These are phyloP conservation scores for Trematomus bernacchii DNA, from an alignment of 2,797 vertebrate species.

Conservation along the genomic window DNA sequence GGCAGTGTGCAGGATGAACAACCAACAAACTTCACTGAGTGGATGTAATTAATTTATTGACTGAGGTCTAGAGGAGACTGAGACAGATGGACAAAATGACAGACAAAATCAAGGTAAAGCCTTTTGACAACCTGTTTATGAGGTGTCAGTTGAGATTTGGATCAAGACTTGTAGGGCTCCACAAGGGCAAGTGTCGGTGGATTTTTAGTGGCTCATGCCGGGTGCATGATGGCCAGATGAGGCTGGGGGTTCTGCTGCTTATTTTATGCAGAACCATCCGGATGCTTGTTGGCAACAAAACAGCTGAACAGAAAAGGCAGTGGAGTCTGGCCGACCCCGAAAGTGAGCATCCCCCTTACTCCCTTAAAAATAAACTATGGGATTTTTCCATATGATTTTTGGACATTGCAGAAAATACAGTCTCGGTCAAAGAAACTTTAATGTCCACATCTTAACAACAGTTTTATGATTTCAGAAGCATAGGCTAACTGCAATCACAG, in stretches of 20 bases:
- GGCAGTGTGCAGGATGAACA: conserved; percentile 11
- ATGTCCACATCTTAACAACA: no score
- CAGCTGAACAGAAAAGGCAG: not conserved
- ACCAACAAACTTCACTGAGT: conserved; percentile 38
- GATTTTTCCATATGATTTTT: no score
- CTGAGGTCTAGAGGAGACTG: conserved; percentile 49
- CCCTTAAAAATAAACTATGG: no score
- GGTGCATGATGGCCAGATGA: conserved; percentile 30
- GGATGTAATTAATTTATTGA: conserved; percentile 80
- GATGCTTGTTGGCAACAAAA: not conserved
- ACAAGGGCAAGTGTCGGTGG: conserved; percentile 46
- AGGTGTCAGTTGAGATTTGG: conserved; percentile 80
- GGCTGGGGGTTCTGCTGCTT: conserved; percentile 9
- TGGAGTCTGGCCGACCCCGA: not conserved
- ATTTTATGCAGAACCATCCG: conserved; percentile 3
- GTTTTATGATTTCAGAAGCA: no score
- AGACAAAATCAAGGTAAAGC: conserved; percentile 79
- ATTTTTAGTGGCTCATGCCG: conserved; percentile 36
- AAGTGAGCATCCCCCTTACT: no score
- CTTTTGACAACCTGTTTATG: conserved; percentile 84
- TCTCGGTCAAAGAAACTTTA: no score
- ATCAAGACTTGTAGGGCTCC: conserved; percentile 65
- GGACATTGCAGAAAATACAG: no score
- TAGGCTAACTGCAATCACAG: no score
- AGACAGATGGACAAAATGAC: conserved; percentile 76